Evolutionary conservation across 2,888 invertebrate genomes (phyloP).

Genomic region (Agrochola macilenta): DNA sequence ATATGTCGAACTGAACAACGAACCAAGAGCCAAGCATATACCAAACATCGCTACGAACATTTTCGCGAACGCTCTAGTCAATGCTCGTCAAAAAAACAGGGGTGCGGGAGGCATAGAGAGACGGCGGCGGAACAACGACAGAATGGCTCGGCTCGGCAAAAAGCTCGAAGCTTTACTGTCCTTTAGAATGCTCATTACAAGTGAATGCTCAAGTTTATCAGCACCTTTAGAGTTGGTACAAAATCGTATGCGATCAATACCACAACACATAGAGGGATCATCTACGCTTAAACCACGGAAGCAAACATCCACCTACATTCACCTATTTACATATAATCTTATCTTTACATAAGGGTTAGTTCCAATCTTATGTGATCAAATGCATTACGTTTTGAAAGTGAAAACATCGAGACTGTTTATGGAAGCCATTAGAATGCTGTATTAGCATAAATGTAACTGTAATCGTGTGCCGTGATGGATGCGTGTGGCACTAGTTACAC

Average conservation of each 20-base stretch:
- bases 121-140: too few species aligned
- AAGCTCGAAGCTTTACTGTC: too few species aligned
- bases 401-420: conserved; percentile 70
- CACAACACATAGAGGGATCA: not conserved
- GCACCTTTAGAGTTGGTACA: too few species aligned
- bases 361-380: conserved; percentile 60
- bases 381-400: conserved; percentile 76
- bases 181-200: too few species aligned
- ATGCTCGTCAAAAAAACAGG: too few species aligned
- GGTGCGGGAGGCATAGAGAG: too few species aligned
- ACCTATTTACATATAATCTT: conserved; percentile 19
- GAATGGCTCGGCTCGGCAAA: too few species aligned
- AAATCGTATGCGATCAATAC: not conserved
- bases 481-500: conserved; percentile 51
- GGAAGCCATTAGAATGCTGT: conserved; percentile 63
- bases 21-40: too few species aligned
- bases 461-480: conserved; percentile 56
- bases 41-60: too few species aligned
- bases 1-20: too few species aligned
- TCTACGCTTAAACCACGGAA: conserved; percentile 3
- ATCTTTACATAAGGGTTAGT: conserved; percentile 55
- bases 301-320: not conserved
- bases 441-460: conserved; percentile 73
- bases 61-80: too few species aligned
- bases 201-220: too few species aligned